phyloP scores from a whole-genome alignment of 2,113 vertebrate species.

The Nothocercus julius region DNA sequence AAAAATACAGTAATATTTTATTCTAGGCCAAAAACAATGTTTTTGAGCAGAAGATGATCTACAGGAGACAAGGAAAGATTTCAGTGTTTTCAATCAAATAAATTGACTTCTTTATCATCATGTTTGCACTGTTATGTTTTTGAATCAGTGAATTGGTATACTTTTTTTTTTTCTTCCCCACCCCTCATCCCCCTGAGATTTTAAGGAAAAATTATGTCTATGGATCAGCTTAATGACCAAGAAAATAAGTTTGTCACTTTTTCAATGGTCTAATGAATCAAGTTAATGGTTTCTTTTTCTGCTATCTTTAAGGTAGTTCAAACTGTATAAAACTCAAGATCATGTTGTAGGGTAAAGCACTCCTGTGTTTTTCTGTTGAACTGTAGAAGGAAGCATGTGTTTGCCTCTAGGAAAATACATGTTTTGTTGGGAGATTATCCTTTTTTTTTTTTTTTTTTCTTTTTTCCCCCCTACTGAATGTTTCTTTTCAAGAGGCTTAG shows the following conservation, averaged over 20 bases:
- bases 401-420: conserved; percentile 37
- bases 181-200: neutral
- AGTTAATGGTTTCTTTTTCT: neutral
- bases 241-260: neutral
- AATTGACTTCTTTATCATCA: neutral
- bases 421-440: neutral
- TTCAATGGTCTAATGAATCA: neutral
- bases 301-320: neutral
- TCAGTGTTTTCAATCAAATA: neutral
- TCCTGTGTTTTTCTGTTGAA: conserved; percentile 1
- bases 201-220: neutral
- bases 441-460: neutral
- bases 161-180: neutral
- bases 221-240: neutral
- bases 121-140: neutral
- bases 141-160: neutral
- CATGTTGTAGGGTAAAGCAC: neutral
- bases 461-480: neutral
- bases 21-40: neutral
- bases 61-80: neutral
- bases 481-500: conserved; percentile 59
- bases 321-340: neutral
- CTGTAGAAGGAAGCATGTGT: conserved; percentile 18
- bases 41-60: neutral
- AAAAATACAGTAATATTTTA: neutral